These are phyloP conservation scores for Peromyscus melanophrys DNA, from an alignment of 2,797 vertebrate genomes.

Conservation along the genomic window DNA sequence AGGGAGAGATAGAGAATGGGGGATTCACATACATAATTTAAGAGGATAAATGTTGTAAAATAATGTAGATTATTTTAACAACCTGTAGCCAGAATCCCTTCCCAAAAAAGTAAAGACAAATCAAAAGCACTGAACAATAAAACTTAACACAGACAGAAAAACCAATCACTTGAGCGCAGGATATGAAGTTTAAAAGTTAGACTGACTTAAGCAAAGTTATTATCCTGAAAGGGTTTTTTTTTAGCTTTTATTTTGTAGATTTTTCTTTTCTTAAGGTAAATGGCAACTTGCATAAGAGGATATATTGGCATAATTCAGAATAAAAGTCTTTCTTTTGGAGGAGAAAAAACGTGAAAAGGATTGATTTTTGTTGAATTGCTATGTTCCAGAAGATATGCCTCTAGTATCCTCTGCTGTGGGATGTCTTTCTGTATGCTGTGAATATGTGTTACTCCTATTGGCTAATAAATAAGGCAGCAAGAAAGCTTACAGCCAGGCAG, in stretches of 20 bases:
- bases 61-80: neutral
- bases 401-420: neutral
- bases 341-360: neutral
- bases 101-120: neutral
- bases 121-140: neutral
- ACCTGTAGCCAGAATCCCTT: neutral
- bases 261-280: neutral
- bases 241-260: neutral
- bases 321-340: slow-evolving; percentile 18
- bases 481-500: no score
- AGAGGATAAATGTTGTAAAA: neutral
- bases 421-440: no score
- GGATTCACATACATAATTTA: neutral
- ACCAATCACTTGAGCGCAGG: neutral
- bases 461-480: no score
- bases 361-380: neutral
- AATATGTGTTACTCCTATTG: no score
- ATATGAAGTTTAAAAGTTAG: neutral
- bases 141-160: neutral
- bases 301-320: neutral
- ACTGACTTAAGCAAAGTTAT: neutral
- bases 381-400: neutral
- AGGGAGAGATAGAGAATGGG: no score
- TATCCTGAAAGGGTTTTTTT: neutral
- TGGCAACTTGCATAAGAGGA: neutral